Conservation (phyloP, 2,888 invertebrate species). For the Plebejus anna region DNA sequence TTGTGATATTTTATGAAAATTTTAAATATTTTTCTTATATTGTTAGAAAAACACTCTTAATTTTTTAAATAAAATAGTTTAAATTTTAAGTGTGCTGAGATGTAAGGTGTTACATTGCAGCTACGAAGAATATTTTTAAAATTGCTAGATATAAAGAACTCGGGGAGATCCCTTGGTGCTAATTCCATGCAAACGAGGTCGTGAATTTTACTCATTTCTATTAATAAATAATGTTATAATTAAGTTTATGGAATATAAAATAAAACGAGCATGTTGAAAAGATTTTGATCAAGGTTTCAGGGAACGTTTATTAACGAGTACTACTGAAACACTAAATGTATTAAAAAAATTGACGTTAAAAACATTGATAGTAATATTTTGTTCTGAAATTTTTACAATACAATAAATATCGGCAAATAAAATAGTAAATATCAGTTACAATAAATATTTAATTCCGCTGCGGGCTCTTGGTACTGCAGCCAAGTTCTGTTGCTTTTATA, state of each 20-base stretch:
- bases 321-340: not conserved
- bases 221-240: slow-evolving; percentile 1
- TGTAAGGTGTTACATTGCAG: not conserved
- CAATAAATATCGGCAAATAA: not conserved
- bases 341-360: not conserved
- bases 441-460: slow-evolving; percentile 22
- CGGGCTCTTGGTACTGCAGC: not conserved
- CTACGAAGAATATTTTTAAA: slow-evolving; percentile 1
- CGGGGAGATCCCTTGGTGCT: not conserved
- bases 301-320: not conserved
- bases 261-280: not conserved
- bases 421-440: slow-evolving; percentile 6
- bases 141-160: not conserved
- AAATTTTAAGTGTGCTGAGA: not conserved
- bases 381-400: not conserved
- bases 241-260: not conserved
- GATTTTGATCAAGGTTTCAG: not conserved
- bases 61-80: not conserved
- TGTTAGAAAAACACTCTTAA: not conserved
- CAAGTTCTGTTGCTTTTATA: slow-evolving; percentile 16
- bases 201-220: slow-evolving; percentile 10
- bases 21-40: no score
- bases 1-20: no score
- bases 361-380: not conserved
- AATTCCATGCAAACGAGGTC: not conserved